phyloP scores from a whole-genome alignment of 1,140 invertebrate species.

The Wasmannia auropunctata region DNA sequence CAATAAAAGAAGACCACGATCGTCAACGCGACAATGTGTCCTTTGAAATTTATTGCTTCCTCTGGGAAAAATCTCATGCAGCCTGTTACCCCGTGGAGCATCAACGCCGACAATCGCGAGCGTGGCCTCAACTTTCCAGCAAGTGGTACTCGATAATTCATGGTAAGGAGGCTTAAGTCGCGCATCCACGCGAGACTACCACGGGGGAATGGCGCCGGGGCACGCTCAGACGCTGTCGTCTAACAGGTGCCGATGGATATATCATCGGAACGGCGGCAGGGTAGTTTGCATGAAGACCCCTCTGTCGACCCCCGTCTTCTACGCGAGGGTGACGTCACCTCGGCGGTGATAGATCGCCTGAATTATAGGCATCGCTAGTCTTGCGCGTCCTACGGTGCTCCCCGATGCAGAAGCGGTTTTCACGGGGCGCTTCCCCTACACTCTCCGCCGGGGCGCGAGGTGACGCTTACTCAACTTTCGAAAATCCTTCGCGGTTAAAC shows the following conservation, averaged over 20 bases:
- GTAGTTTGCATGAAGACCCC: slow-evolving; percentile 72
- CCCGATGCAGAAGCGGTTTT: slow-evolving; percentile 46
- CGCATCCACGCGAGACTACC: slow-evolving; percentile 65
- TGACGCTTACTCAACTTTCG: slow-evolving; percentile 1
- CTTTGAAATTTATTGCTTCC: slow-evolving; percentile 30
- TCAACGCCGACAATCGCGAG: slow-evolving; percentile 35
- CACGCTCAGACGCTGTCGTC: slow-evolving; percentile 75
- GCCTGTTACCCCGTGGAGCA: slow-evolving; percentile 14
- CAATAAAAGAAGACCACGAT: not conserved
- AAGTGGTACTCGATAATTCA: slow-evolving; percentile 74
- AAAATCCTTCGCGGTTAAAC: slow-evolving; percentile 26
- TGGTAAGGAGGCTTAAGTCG: slow-evolving; percentile 74
- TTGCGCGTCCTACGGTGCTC: slow-evolving; percentile 26
- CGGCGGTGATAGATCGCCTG: slow-evolving; percentile 70
- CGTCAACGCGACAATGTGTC: not conserved
- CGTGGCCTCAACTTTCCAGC: slow-evolving; percentile 57
- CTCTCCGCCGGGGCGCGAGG: no score
- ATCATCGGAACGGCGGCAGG: slow-evolving; percentile 72
- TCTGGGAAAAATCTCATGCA: slow-evolving; percentile 42
- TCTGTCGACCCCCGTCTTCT: slow-evolving; percentile 54
- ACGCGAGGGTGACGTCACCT: slow-evolving; percentile 63
- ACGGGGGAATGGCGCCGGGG: slow-evolving; percentile 64
- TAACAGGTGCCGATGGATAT: slow-evolving; percentile 77
- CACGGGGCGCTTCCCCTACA: slow-evolving; percentile 21
- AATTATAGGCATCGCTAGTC: slow-evolving; percentile 69